These are phyloP conservation scores for Nibea albiflora DNA, from an alignment of 2,113 vertebrate genomes.

Conservation along the genomic window DNA sequence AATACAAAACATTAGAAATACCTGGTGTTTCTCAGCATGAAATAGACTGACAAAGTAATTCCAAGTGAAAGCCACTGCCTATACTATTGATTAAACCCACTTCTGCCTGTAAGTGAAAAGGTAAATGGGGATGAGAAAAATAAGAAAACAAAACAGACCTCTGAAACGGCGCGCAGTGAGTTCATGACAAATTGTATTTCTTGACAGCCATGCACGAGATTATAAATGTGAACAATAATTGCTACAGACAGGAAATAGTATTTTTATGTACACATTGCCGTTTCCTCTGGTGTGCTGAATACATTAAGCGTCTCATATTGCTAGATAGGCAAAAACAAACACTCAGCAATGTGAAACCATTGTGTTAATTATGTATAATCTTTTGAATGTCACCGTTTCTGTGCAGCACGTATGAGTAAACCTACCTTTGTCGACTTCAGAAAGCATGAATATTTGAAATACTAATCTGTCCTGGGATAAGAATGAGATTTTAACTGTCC, in stretches of 20 bases:
- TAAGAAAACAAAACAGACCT: neutral
- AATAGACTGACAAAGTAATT: slow-evolving; percentile 33
- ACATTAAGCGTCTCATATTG: neutral
- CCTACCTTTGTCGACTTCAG: slow-evolving; percentile 8
- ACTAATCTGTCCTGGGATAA: slow-evolving; percentile 22
- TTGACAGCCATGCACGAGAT: neutral
- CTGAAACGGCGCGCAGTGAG: neutral
- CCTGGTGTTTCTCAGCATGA: neutral
- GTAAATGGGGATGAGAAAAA: neutral
- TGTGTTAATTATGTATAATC: neutral
- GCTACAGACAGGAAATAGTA: neutral
- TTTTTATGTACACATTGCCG: neutral
- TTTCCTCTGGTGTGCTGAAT: neutral
- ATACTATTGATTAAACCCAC: slow-evolving; percentile 35
- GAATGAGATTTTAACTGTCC: slow-evolving; percentile 45
- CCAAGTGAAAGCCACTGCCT: slow-evolving; percentile 5
- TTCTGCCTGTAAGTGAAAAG: slow-evolving; percentile 22
- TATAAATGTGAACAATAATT: neutral
- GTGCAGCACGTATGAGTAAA: neutral
- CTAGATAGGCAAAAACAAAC: slow-evolving; percentile 12
- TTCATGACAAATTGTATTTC: neutral
- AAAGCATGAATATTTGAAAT: slow-evolving; percentile 38
- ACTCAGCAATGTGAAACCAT: slow-evolving; percentile 9
- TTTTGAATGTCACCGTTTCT: slow-evolving; percentile 33
- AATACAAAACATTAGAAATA: slow-evolving; percentile 29